These are phyloP conservation scores for Tetramorium simillimum DNA, from an alignment of 1,140 invertebrate species.

Conservation along the genomic window DNA sequence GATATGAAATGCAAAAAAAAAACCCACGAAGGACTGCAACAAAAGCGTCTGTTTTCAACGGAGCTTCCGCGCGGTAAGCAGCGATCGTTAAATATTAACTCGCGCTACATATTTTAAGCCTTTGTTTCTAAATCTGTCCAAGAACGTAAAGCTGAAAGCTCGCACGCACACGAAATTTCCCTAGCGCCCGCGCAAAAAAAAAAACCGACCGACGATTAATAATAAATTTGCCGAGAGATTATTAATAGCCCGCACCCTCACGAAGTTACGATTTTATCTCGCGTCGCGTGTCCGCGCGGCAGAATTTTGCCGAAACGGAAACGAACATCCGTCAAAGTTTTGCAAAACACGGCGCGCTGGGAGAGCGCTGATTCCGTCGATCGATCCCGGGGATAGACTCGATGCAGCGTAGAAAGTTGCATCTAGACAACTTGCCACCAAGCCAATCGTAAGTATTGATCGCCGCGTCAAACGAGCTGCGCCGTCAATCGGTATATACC, in stretches of 20 bases:
- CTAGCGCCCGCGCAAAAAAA: neutral
- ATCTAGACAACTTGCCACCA: neutral
- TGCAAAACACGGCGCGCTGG: neutral
- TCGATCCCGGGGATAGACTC: slow-evolving; percentile 20
- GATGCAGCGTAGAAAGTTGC: neutral
- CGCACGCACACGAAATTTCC: neutral
- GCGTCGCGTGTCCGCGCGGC: neutral
- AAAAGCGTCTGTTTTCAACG: neutral
- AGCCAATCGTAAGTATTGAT: slow-evolving; percentile 15
- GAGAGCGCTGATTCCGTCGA: neutral
- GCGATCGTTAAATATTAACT: slow-evolving; percentile 14
- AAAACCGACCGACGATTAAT: neutral
- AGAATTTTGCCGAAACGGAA: slow-evolving; percentile 9
- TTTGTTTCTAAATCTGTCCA: neutral
- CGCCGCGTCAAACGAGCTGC: neutral
- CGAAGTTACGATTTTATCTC: neutral
- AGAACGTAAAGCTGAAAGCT: neutral
- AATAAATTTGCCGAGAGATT: neutral
- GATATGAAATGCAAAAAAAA: slow-evolving; percentile 33
- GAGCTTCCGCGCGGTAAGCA: neutral
- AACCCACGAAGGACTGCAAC: neutral
- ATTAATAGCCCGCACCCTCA: neutral
- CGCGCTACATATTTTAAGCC: neutral
- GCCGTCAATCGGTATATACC: neutral
- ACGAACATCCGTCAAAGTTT: neutral